Evolutionary conservation across 2,888 invertebrate species (phyloP).

Genomic region (Fissipunctia ypsillon): DNA sequence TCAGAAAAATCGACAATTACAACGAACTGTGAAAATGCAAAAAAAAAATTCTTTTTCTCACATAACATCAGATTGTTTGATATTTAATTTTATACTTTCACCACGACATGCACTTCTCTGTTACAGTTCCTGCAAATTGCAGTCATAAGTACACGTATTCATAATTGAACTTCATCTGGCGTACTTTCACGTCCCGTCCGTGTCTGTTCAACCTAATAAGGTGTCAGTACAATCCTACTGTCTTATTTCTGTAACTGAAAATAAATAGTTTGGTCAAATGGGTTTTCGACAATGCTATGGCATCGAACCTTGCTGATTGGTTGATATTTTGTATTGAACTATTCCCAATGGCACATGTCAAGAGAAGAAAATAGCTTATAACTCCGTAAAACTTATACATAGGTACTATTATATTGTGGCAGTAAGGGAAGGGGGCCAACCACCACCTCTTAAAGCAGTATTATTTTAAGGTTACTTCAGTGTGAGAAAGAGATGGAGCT

Average conservation of each 20-base stretch:
- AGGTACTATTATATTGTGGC: no score
- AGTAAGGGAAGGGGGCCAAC: no score
- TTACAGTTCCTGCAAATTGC: background rate
- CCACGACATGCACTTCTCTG: no score
- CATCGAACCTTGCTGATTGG: background rate
- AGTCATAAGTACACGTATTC: background rate
- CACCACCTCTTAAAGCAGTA: no score
- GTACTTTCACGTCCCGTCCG: background rate
- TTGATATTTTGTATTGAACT: background rate
- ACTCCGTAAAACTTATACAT: no score
- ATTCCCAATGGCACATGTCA: background rate
- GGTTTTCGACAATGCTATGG: background rate
- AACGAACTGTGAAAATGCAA: background rate
- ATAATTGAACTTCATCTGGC: background rate
- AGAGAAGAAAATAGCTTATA: no score
- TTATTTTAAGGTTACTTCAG: no score
- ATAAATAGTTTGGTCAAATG: background rate
- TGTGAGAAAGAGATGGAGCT: no score
- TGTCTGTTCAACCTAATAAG: background rate
- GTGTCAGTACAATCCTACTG: no score
- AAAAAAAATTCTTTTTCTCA: background rate
- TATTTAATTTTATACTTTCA: no score
- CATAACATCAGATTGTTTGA: background rate
- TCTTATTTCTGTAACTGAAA: background rate
- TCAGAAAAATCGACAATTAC: background rate